A percentile compares a stretch with the other conserved stretches of the same genome.
phyloP scores from a whole-genome alignment of 2,888 invertebrate species.

The Drosophila ezoana region DNA sequence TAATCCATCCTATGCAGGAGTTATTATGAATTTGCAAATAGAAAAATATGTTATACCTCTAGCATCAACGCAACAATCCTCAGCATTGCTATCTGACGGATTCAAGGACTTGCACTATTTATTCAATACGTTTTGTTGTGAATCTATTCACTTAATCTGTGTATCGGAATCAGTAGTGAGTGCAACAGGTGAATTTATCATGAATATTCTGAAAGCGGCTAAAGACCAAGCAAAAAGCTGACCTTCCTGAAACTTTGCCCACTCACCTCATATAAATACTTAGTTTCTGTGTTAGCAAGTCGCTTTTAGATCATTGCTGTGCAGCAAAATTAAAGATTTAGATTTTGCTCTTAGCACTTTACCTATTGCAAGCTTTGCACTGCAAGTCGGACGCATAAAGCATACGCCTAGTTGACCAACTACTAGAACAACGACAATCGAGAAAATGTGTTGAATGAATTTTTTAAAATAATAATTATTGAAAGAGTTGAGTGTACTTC shows the following conservation, averaged over 20 bases:
- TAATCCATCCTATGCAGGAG: no score
- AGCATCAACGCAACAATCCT: no score
- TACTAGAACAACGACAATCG: background rate
- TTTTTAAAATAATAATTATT: background rate
- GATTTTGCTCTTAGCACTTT: slow-evolving; percentile 25
- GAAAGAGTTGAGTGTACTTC: background rate
- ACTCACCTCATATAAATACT: background rate
- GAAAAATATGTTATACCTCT: no score
- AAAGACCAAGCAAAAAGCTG: slow-evolving; percentile 6
- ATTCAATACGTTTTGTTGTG: no score
- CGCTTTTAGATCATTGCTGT: slow-evolving; percentile 14
- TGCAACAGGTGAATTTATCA: no score
- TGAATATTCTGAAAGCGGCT: background rate
- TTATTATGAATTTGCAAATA: no score
- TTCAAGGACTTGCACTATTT: no score
- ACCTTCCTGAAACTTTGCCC: slow-evolving; percentile 1
- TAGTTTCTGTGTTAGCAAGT: slow-evolving; percentile 32
- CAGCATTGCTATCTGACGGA: no score
- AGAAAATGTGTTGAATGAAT: background rate
- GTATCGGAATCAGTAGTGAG: no score
- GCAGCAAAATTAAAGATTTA: slow-evolving; percentile 9
- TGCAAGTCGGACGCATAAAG: slow-evolving; percentile 22
- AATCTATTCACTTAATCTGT: no score
- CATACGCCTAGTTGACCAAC: slow-evolving; percentile 40
- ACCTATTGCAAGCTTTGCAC: slow-evolving; percentile 3